phyloP scores from a whole-genome alignment of 2,888 invertebrate genomes.

The Mechanitis mazaeus region DNA sequence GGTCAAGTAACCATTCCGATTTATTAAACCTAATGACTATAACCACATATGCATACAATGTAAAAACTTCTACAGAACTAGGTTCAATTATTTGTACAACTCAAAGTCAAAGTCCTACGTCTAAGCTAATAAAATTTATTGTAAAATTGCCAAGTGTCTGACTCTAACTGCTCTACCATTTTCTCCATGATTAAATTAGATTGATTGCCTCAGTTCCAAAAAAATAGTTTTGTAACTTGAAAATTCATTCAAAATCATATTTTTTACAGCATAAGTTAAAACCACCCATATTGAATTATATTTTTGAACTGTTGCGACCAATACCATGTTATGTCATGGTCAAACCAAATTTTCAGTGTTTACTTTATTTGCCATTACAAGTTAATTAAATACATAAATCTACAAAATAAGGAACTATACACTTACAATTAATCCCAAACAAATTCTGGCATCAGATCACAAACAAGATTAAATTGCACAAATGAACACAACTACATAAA shows the following conservation, averaged over 20 bases:
- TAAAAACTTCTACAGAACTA: slow-evolving; percentile 73
- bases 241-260: no score
- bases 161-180: slow-evolving; percentile 29
- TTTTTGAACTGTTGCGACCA: slow-evolving; percentile 68
- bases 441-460: slow-evolving; percentile 73
- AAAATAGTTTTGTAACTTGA: neutral
- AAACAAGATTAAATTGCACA: slow-evolving; percentile 69
- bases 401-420: slow-evolving; percentile 74
- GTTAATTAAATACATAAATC: slow-evolving; percentile 47
- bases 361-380: slow-evolving; percentile 32
- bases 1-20: slow-evolving; percentile 51
- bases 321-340: slow-evolving; percentile 53
- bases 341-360: slow-evolving; percentile 16
- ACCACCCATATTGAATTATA: slow-evolving; percentile 16
- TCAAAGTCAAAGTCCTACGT: slow-evolving; percentile 69
- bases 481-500: slow-evolving; percentile 65
- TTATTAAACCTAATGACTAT: slow-evolving; percentile 60
- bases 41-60: slow-evolving; percentile 63
- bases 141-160: slow-evolving; percentile 54
- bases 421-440: slow-evolving; percentile 65
- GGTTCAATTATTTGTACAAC: slow-evolving; percentile 70
- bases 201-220: slow-evolving; percentile 7
- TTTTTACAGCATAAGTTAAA: no score
- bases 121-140: slow-evolving; percentile 70
- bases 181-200: slow-evolving; percentile 5